Percentiles rank a stretch among this genome's conserved stretches.
phyloP scores from a whole-genome alignment of 2,888 invertebrate genomes.

The Agonopterix alstromeriana region DNA sequence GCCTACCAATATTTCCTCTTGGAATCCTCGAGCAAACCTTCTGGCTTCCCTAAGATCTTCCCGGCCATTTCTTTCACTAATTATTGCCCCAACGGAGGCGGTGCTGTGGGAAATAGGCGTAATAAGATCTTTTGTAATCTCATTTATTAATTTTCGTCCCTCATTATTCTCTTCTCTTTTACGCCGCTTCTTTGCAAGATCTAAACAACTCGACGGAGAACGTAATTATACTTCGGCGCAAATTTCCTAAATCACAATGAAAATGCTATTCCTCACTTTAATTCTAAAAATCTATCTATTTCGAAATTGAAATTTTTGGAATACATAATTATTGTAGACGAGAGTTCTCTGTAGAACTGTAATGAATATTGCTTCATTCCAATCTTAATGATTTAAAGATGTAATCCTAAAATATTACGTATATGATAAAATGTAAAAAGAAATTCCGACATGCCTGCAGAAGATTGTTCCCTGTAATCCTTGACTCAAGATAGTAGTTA shows the following conservation, averaged over 20 bases:
- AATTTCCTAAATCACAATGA: constrained; percentile 27
- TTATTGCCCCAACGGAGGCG: constrained; percentile 48
- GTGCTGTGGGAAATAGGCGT: constrained; percentile 50
- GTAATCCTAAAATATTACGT: no score
- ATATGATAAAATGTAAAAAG: no score
- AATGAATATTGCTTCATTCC: not conserved
- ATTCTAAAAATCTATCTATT: constrained; percentile 1
- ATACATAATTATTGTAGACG: not conserved
- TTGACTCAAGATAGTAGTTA: no score
- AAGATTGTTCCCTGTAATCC: no score
- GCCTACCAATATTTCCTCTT: no score
- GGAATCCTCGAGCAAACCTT: no score
- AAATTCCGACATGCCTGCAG: no score
- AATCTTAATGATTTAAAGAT: no score
- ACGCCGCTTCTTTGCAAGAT: constrained; percentile 30
- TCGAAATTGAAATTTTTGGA: not conserved
- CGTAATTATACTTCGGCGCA: constrained; percentile 32
- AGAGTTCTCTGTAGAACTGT: not conserved
- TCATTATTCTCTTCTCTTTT: constrained; percentile 38
- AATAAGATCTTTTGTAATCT: constrained; percentile 66
- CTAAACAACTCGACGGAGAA: constrained; percentile 31
- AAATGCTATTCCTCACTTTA: constrained; percentile 20
- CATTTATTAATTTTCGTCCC: constrained; percentile 46
- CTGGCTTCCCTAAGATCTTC: constrained; percentile 20
- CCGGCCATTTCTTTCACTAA: constrained; percentile 47